These are phyloP conservation scores for Thamnophis sirtalis DNA, from an alignment of 2,113 vertebrate genomes.

Conservation along the genomic window DNA sequence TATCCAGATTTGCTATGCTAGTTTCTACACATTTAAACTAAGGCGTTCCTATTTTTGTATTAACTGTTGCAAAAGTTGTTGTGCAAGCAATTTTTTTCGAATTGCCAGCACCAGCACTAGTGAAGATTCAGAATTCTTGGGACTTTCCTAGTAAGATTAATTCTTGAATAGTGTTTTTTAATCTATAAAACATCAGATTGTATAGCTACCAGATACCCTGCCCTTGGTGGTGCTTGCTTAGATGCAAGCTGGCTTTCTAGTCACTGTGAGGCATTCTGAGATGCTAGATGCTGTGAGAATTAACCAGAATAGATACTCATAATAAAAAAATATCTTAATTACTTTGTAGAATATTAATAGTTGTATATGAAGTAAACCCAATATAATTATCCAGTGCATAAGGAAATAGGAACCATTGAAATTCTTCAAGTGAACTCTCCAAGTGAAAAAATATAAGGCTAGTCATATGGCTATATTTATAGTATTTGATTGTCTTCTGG, in stretches of 20 bases:
- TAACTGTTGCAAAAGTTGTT: conserved; percentile 5
- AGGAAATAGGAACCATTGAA: neutral
- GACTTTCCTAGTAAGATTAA: neutral
- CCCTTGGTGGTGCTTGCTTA: neutral
- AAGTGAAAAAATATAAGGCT: neutral
- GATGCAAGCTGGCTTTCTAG: neutral
- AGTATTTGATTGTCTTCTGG: neutral
- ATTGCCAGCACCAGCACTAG: neutral
- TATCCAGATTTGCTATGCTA: conserved; percentile 10
- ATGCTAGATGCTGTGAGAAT: neutral
- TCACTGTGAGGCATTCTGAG: neutral
- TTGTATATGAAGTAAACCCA: neutral
- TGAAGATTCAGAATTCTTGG: neutral
- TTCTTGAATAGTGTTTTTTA: neutral
- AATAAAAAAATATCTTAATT: conserved; percentile 6
- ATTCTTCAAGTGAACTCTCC: neutral
- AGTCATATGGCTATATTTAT: neutral
- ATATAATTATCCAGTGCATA: neutral
- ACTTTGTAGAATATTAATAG: neutral
- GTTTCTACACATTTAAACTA: conserved; percentile 9
- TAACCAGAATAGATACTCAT: neutral
- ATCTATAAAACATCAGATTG: neutral
- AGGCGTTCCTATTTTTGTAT: neutral
- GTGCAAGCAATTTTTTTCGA: neutral
- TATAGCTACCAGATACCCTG: neutral